Conservation (phyloP, 2,888 invertebrate genomes). For the Monopis laevigella region DNA sequence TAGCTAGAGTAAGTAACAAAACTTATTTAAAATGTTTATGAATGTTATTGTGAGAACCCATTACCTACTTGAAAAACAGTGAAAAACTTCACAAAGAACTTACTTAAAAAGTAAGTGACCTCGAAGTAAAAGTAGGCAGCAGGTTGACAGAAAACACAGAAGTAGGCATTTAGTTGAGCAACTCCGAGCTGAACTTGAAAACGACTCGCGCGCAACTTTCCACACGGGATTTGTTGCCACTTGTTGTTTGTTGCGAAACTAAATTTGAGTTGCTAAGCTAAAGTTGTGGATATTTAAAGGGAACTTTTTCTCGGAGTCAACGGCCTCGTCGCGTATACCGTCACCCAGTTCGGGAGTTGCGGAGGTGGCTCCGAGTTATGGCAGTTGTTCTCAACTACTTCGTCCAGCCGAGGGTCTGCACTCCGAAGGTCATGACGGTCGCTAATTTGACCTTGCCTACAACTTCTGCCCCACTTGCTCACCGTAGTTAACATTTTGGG, state of each 20-base stretch:
- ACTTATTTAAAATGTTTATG: too few species aligned
- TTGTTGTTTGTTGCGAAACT: conserved; percentile 66
- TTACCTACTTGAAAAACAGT: too few species aligned
- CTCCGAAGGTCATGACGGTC: conserved; percentile 53
- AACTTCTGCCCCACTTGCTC: conserved; percentile 30
- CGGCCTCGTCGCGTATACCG: conserved; percentile 49
- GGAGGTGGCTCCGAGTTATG: conserved; percentile 48
- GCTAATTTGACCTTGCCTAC: conserved; percentile 60
- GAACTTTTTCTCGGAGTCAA: conserved; percentile 68
- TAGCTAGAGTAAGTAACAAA: too few species aligned
- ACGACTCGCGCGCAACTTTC: conserved; percentile 64
- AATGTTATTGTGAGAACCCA: too few species aligned
- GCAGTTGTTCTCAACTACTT: conserved; percentile 66
- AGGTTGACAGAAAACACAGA: conserved; percentile 6
- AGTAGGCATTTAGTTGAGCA: conserved; percentile 6
- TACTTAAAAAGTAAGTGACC: conserved; percentile 11
- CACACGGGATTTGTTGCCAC: conserved; percentile 52
- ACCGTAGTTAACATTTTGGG: conserved; percentile 4
- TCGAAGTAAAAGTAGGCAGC: conserved; percentile 11
- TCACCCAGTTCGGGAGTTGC: conserved; percentile 65
- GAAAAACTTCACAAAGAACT: too few species aligned
- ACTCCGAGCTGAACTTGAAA: conserved; percentile 49
- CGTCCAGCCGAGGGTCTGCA: conserved; percentile 54
- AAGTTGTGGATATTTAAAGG: conserved; percentile 66
- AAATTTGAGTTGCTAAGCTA: conserved; percentile 67